Conservation (phyloP, 2,113 vertebrate genomes). For the Catharus bicknelli region DNA sequence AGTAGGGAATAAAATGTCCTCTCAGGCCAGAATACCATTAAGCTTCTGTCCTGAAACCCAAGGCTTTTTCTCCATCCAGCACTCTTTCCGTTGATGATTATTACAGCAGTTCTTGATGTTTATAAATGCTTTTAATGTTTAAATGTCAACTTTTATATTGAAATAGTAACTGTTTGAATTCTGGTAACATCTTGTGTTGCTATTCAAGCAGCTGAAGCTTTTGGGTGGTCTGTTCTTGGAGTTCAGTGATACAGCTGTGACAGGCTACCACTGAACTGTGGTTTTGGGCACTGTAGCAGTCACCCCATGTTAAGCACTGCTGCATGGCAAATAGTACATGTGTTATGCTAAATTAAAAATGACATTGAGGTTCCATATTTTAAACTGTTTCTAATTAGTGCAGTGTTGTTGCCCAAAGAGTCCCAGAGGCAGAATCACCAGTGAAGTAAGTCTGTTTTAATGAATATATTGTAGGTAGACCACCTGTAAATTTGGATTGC, state of each 20-base stretch:
- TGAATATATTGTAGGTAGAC: neutral
- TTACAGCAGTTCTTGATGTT: neutral
- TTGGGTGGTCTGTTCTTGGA: neutral
- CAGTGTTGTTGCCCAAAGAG: neutral
- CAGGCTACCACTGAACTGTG: rapidly evolving
- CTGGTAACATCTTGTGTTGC: rapidly evolving
- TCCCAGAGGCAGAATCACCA: neutral
- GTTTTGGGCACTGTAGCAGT: neutral
- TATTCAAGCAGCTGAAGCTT: neutral
- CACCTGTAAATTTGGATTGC: neutral
- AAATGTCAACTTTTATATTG: neutral
- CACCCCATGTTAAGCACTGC: rapidly evolving
- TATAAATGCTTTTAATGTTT: too few relatives aligned
- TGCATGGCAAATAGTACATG: rapidly evolving
- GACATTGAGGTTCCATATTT: neutral
- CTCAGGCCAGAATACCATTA: neutral
- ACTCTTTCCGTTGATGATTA: neutral
- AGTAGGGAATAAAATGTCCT: neutral
- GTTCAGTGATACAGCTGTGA: neutral
- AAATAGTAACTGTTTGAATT: neutral
- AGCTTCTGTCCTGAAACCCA: neutral
- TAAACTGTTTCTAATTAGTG: neutral
- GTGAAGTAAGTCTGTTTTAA: neutral
- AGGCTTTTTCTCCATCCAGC: neutral
- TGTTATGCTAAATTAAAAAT: neutral